Base-by-base conservation (phyloP, 2,113 vertebrate species). In the Pipra filicauda region DNA sequence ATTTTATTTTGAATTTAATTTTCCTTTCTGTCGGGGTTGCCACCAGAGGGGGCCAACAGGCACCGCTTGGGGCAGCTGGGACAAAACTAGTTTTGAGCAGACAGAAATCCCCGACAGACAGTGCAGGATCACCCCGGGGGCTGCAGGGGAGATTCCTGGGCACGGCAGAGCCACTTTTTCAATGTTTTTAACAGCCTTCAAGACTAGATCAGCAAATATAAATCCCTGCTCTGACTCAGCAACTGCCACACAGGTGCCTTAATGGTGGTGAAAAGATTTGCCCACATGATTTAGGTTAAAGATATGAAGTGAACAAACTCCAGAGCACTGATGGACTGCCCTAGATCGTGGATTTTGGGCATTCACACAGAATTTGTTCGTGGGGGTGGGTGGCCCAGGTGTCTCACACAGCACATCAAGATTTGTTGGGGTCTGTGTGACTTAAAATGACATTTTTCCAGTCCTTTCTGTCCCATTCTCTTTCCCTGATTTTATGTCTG, bases 51-150 rank as follows among this genome's bases (percentile, higher is more conserved):
- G 65, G 89, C 75, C 75, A 69, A 24, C 3, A 58, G 41, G 64
- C n/a, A 8, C 83, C 5, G 1, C 4, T 0, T 22, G 61, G 49
- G 19, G 6, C 44, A 44, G 39, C 1, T 1, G 0, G 13, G 28
- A 4, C 11, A 11, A 16, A 55, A 20, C 5, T 21, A 5, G 8
- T 41, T 77, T n/a, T 18, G 4, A 66, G 28, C 28, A 21, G 57
- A 1, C 6, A 2, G 9, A 31, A 74, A 67, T 1, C 5, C 9
- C n/a, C 26, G 6, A 4, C 0, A 13, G 33, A 15, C 0, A 6
- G 12, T 1, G 10, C 22, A 66, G 52, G 57, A 27, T 16, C 2
- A 0, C 3, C 12, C 19, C 20, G 11, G 27, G 15, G 28, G 44
- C 48, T 65, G 14, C 4, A 18, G 59, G 31, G 73, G n/a, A 3